Base-by-base conservation (phyloP, 1,140 invertebrate species). In the Zaprionus ghesquierei region DNA sequence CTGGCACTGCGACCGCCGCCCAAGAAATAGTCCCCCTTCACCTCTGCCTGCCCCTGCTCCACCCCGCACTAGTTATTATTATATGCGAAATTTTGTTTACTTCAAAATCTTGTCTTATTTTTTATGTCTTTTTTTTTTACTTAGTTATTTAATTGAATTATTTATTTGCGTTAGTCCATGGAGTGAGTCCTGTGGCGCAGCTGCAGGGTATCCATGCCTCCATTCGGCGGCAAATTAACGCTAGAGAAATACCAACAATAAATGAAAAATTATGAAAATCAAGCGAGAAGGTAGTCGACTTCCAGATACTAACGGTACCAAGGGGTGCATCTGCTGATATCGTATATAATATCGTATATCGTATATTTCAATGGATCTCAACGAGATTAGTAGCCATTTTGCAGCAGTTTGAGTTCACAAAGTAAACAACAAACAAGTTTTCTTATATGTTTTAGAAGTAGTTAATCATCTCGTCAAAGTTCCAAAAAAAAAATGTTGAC, bases 1-100 rank as follows among this genome's bases (percentile, higher is more conserved):
- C 58, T 92, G 31, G 89, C 90, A 5, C 71, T 92, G 10, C 78
- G 90, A 73, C 90, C 90, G 25, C 90, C 90, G 25, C 90, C 90
- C 61, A 91, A 91, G 33, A 80, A 81, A 49, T 81, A 79, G 70
- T 65, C 50, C 41, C n/a, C n/a, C n/a, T n/a, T n/a, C n/a, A n/a
- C n/a, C n/a, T n/a, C n/a, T n/a, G n/a, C n/a, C n/a, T n/a, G n/a
- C n/a, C n/a, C n/a, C n/a, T n/a, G 58, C 49, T 61, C 18, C 41
- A n/a, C n/a, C n/a, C n/a, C n/a, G n/a, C 55, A 41, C 9, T 89
- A 79, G 69, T 63, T n/a, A n/a, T 70, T 69, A 78, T 87, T 72
- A 72, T 68, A 68, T 69, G 68, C 65, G 60, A 58, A 61, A 76
- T 61, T 33, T 61, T 50, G 54, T 65, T 66, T 44, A 59, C 60